Evolutionary conservation across 2,113 vertebrate species (phyloP), one percentile per base, ranked within the genome.

Genomic region (Saccopteryx leptura): DNA sequence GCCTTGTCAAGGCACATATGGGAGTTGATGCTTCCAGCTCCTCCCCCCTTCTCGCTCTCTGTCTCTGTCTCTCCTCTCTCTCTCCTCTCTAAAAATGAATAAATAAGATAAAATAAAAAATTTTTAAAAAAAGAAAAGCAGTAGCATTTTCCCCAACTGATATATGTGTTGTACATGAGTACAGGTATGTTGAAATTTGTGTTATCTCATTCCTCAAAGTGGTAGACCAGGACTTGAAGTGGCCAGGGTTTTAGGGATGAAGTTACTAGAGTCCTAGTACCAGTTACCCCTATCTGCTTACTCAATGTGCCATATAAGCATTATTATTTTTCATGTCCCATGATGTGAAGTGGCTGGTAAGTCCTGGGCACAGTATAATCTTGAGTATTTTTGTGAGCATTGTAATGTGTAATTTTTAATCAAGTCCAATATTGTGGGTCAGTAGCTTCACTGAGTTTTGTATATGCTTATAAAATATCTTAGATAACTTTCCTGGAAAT

Each of bases 331-430:
- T 31, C n/a, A 46, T 3, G 17, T 78, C 52, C 52, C 71, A 88
- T 78, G 33, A 78, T 83, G 4, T 28, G n/a, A 91, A 83, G 19
- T 92, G 54, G 46, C 88, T 94, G 17, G 13, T 65, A 96, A 63
- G 18, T 48, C 15, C 50, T 72, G n/a, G 39, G 60, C 7, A 81
- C 39, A 46, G 2, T 78, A 46, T 63, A 92, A 54, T 80, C 72
- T 79, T 84, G 33, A 79, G 18, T 24, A 88, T 46, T 28, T 80
- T 23, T 28, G 9, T 72, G 31, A 88, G 28, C 9, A 83, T 65
- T 50, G 75, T 76, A 85, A 72, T 83, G 14, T 56, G 18, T 78
- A 83, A 71, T 88, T 76, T 28, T 83, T 15, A 83, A 58, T 24
- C 4, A 52, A 46, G 39, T 56, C 48, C 2, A 78, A 15, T 79